Conservation (phyloP, 2,113 vertebrate species). For the Myanophis thanlyinensis region DNA sequence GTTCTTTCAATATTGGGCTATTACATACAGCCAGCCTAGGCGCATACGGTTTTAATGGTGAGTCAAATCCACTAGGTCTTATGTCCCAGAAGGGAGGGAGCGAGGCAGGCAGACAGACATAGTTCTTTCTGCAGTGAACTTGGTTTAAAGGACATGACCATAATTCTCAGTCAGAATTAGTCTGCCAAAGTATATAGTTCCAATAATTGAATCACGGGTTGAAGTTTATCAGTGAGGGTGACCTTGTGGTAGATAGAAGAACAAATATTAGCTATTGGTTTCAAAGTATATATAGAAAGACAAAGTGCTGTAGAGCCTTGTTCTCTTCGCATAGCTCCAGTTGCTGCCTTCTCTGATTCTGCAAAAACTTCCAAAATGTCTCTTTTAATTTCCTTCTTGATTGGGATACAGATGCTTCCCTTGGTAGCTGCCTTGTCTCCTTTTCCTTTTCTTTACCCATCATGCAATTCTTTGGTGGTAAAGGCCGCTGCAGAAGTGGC, state of each 20-base stretch:
- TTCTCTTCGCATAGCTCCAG: not conserved
- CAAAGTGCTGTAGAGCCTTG: rapidly evolving
- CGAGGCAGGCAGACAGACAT: not conserved
- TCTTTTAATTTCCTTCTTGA: conserved; percentile 39
- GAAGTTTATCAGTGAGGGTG: conserved; percentile 53
- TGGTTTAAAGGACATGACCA: not conserved
- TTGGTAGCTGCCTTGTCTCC: rapidly evolving
- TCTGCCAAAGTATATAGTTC: not conserved
- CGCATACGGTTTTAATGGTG: not conserved
- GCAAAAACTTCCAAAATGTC: conserved; percentile 40
- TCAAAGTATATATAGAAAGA: conserved; percentile 14
- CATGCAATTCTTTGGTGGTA: conserved; percentile 41
- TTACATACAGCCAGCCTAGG: not conserved
- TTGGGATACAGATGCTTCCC: conserved; percentile 21
- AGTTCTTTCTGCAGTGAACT: not conserved
- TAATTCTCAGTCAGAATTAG: not conserved
- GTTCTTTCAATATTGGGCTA: not conserved
- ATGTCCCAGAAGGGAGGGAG: not conserved
- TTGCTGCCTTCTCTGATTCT: not conserved
- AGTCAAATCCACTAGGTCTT: not conserved
- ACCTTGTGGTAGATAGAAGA: not conserved
- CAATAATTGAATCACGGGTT: conserved; percentile 56
- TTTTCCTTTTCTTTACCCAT: not conserved
- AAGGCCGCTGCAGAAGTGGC: conserved; percentile 49
- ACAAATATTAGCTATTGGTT: not conserved